phyloP scores from a whole-genome alignment of 2,797 vertebrate genomes.

The Brachymystax lenok region DNA sequence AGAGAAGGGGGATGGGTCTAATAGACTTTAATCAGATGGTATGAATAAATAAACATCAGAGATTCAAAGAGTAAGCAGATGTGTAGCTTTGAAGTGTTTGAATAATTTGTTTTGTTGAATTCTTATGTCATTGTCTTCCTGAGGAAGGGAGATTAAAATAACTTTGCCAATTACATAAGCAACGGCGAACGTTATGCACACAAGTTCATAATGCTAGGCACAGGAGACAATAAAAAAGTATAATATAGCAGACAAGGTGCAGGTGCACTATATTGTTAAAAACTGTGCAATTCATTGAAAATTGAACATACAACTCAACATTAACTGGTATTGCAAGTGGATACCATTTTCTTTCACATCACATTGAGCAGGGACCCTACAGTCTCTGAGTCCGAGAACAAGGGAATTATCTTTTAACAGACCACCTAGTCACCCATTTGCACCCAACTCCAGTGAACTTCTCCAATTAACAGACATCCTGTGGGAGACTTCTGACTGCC shows the following conservation, averaged over 20 bases:
- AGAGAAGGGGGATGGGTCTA: neutral
- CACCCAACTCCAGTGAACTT: neutral
- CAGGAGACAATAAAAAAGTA: neutral
- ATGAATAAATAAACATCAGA: constrained; percentile 1
- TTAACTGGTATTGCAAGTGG: neutral
- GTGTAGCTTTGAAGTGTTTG: neutral
- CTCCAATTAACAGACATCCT: constrained; percentile 8
- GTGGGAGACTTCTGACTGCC: neutral
- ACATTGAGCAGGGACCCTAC: neutral
- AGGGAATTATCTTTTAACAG: neutral
- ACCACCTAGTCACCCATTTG: neutral
- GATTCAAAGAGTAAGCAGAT: neutral
- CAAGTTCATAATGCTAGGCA: neutral
- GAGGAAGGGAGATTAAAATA: neutral
- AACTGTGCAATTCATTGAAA: neutral
- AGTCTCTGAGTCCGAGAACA: neutral
- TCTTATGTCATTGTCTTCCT: neutral
- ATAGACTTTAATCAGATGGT: neutral
- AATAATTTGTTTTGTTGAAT: neutral
- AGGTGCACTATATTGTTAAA: neutral
- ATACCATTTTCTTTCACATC: neutral
- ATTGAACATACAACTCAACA: neutral
- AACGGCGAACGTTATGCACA: neutral
- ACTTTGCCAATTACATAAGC: neutral
- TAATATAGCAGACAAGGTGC: neutral